These are phyloP conservation scores for Petaurus breviceps DNA, from an alignment of 2,113 vertebrate genomes.

Conservation along the genomic window DNA sequence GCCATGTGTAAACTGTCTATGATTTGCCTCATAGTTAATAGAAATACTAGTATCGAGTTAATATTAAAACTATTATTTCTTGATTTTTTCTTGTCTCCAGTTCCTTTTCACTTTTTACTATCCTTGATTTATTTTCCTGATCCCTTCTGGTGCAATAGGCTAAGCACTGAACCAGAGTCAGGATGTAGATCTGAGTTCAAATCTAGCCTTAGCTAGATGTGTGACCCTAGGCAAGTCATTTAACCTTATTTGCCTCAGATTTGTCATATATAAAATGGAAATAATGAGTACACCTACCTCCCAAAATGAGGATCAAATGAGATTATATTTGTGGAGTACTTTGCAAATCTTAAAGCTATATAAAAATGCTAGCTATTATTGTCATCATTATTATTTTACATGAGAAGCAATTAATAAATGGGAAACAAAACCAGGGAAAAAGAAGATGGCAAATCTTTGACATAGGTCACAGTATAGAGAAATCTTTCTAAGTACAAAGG, in stretches of 20 bases:
- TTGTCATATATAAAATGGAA: not conserved
- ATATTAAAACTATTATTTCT: not conserved
- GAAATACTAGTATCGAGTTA: not conserved
- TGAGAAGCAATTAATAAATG: not conserved
- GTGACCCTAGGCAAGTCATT: not conserved
- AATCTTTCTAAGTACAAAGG: not conserved
- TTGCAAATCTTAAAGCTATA: not conserved
- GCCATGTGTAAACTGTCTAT: slow-evolving; percentile 2
- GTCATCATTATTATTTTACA: not conserved
- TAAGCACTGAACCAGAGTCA: not conserved
- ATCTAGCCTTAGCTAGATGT: not conserved
- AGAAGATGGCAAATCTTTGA: not conserved
- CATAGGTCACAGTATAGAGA: not conserved
- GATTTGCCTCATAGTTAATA: not conserved
- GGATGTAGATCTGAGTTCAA: not conserved
- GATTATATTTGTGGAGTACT: not conserved
- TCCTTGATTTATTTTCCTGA: not conserved
- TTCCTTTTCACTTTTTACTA: not conserved
- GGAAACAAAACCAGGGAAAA: not conserved
- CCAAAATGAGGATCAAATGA: not conserved
- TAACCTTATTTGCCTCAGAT: not conserved
- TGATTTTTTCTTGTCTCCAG: not conserved
- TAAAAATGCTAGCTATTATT: not conserved
- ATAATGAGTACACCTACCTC: not conserved
- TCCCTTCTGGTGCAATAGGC: not conserved